Conservation (phyloP, 2,888 invertebrate species). For the Elmis aenea region DNA sequence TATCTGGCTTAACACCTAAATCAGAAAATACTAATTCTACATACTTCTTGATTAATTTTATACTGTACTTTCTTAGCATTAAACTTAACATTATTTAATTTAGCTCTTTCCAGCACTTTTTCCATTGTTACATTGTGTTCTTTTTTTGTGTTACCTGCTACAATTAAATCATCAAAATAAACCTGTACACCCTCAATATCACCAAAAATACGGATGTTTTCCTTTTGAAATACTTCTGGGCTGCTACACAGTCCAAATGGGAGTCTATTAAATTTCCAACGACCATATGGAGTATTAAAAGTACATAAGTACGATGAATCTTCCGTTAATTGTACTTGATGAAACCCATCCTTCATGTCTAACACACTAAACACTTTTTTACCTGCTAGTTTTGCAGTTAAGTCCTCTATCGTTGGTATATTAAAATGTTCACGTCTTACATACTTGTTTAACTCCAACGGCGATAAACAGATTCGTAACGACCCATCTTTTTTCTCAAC, state of each 20-base stretch:
- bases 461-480: slow-evolving; percentile 10
- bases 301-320: slow-evolving; percentile 17
- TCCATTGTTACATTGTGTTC: slow-evolving; percentile 21
- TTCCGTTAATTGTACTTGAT: slow-evolving; percentile 13
- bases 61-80: slow-evolving; percentile 17
- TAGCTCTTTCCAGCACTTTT: slow-evolving; percentile 18
- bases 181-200: slow-evolving; percentile 16
- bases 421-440: slow-evolving; percentile 11
- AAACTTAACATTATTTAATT: slow-evolving; percentile 17
- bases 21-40: too few relatives aligned
- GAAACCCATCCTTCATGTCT: slow-evolving; percentile 15
- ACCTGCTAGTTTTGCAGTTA: slow-evolving; percentile 15
- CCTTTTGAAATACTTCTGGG: slow-evolving; percentile 20
- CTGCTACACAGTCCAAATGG: slow-evolving; percentile 17
- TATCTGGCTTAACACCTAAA: slow-evolving; percentile 7
- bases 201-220: slow-evolving; percentile 23
- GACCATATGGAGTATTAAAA: slow-evolving; percentile 19
- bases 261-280: slow-evolving; percentile 16
- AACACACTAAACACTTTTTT: slow-evolving; percentile 14
- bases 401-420: slow-evolving; percentile 19
- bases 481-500: slow-evolving; percentile 1
- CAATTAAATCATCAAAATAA: slow-evolving; percentile 21
- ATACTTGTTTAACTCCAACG: slow-evolving; percentile 11
- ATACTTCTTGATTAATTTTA: slow-evolving; percentile 10
- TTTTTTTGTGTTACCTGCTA: slow-evolving; percentile 11